phyloP scores from a whole-genome alignment of 92 coral and sea anemone species.

The Parazoanthus darwini region DNA sequence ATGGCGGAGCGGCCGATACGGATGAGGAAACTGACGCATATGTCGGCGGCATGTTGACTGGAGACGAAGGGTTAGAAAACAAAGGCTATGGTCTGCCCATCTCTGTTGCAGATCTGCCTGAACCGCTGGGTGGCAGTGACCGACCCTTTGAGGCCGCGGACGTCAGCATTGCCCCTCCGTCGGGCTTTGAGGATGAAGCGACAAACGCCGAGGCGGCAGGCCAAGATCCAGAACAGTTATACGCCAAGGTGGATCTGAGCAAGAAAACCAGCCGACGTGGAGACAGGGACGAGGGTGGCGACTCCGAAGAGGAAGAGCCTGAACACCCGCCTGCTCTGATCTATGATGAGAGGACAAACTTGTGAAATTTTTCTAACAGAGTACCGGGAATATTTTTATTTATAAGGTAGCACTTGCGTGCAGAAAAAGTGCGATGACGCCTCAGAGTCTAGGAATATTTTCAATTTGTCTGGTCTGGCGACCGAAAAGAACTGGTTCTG shows the following conservation, averaged over 20 bases:
- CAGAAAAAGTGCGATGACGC: not conserved
- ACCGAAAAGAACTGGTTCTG: too few relatives aligned
- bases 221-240: slow-evolving; percentile 45
- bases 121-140: not conserved
- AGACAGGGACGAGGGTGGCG: slow-evolving; percentile 19
- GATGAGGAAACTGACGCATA: slow-evolving; percentile 34
- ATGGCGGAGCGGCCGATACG: not conserved
- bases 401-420: not conserved
- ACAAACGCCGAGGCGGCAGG: not conserved
- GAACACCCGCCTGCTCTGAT: slow-evolving; percentile 79
- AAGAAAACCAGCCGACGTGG: slow-evolving; percentile 50
- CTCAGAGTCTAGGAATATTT: not conserved
- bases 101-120: not conserved
- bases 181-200: slow-evolving; percentile 23
- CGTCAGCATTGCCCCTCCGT: slow-evolving; percentile 19
- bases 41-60: not conserved
- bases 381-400: not conserved
- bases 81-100: not conserved
- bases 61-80: slow-evolving; percentile 23
- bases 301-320: slow-evolving; percentile 11
- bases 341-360: slow-evolving; percentile 85
- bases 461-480: too few relatives aligned
- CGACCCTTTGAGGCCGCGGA: not conserved
- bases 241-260: slow-evolving; percentile 67
- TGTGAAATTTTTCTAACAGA: slow-evolving; percentile 18